Evolutionary conservation across 1,140 invertebrate species (phyloP).

Genomic region (Lordiphosa mommai): DNA sequence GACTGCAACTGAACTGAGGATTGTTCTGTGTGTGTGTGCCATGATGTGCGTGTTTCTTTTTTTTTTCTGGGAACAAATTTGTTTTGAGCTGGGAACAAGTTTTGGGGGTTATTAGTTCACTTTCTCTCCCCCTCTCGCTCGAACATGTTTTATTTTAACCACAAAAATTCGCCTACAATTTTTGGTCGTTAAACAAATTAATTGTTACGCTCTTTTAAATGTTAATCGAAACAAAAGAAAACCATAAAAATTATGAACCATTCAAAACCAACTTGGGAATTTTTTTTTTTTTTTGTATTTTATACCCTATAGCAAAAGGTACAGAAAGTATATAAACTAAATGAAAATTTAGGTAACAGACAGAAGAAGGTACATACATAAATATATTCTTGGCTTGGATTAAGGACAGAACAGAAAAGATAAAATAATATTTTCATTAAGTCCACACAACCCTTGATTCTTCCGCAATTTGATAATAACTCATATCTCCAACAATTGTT

Average conservation of each 20-base stretch:
- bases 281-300: too few relatives aligned
- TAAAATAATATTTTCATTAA: too few relatives aligned
- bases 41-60: neutral
- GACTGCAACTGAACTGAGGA: conserved; percentile 4
- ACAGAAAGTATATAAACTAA: too few relatives aligned
- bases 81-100: neutral
- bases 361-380: too few relatives aligned
- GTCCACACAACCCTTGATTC: too few relatives aligned
- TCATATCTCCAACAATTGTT: too few relatives aligned
- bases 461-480: too few relatives aligned
- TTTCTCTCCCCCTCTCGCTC: neutral
- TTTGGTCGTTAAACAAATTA: conserved; percentile 55
- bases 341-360: too few relatives aligned
- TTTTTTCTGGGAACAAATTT: neutral
- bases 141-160: conserved; percentile 19
- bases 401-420: too few relatives aligned
- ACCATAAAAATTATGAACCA: conserved; percentile 33
- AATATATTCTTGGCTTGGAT: too few relatives aligned
- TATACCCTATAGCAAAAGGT: too few relatives aligned
- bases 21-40: neutral
- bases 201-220: conserved; percentile 72
- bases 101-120: neutral
- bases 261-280: neutral
- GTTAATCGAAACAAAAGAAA: conserved; percentile 65
- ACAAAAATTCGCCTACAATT: conserved; percentile 8